Base-by-base conservation (phyloP, 1,140 invertebrate genomes). In the Drosophila santomea region DNA sequence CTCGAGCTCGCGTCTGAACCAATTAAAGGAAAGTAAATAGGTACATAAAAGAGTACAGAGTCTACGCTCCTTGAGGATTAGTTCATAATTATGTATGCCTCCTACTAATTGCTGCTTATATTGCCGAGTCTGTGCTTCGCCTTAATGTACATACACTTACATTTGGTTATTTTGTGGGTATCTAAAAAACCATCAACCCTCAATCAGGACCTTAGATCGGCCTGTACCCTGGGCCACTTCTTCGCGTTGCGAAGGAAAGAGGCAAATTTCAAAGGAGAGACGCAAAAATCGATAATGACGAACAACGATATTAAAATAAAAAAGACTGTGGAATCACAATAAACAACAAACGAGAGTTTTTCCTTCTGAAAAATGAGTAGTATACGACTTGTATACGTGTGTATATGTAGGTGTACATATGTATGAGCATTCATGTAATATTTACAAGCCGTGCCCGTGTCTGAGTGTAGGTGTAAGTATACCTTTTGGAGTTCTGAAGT, bases 291-390 rank as follows among this genome's bases (percentile, higher is more conserved):
- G 78, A 82, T 82, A 82, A 74, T 54, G 38, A 47, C 61, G 48
- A 73, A 69, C 78, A 73, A 69, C 78, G 52, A 78, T 76, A 79
- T 81, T 76, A 80, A 79, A 80, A 82, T 73, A 71, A 80, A 79
- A 63, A 54, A 58, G 62, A 51, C 44, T 67, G n/a, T 44, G 57
- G 55, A 71, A 63, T 60, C 52, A 60, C 48, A 67, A 66, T 62
- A 67, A 80, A 78, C 77, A 74, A 76, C 17, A 68, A 64, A 64
- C 36, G 48, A 54, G 23, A 63, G 47, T 52, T 48, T 11, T 17
- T 52, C 4, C 43, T 28, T 48, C 32, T 47, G 10, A 15, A 17
- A 39, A 39, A 39, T 39, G 28, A 7, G 36, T 12, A 38, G 10
- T 10, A 14, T 14, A 14, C 38, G 10, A 14, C 20, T 1, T 20